phyloP scores from a whole-genome alignment of 2,797 vertebrate species.

The Channallabes apus region DNA sequence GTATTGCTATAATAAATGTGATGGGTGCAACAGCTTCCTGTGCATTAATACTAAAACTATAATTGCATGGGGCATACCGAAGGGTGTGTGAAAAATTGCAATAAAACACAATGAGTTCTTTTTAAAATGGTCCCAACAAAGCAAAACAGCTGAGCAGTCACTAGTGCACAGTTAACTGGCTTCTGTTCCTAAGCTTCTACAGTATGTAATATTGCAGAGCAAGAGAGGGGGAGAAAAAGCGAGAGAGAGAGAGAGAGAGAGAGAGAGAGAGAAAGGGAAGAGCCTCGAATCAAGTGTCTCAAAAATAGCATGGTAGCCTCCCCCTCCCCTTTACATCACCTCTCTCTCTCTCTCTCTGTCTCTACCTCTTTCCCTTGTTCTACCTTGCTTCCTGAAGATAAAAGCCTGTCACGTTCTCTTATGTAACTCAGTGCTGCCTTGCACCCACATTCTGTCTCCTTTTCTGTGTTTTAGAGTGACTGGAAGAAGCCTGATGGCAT shows the following conservation, averaged over 20 bases:
- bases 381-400: constrained; percentile 57
- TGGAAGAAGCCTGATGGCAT: constrained; percentile 15
- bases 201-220: constrained; percentile 13
- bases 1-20: neutral
- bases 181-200: constrained; percentile 13
- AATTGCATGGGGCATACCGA: neutral
- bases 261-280: constrained; percentile 19
- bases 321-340: constrained; percentile 42
- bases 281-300: constrained; percentile 44
- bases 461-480: constrained; percentile 36
- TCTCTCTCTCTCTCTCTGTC: constrained; percentile 43
- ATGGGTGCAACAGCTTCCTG: neutral
- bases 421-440: constrained; percentile 53
- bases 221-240: neutral
- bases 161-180: constrained; percentile 22
- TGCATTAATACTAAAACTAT: neutral
- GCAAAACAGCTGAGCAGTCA: constrained; percentile 16
- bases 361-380: constrained; percentile 50
- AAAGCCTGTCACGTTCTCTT: constrained; percentile 64
- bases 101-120: neutral
- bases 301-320: constrained; percentile 51
- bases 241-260: neutral
- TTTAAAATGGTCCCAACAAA: constrained; percentile 12
- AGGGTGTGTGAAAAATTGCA: neutral
- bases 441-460: constrained; percentile 48